Percentiles rank a stretch among this genome's conserved stretches.
Conservation (phyloP, 2,113 vertebrate species). For the Salvator merianae region DNA sequence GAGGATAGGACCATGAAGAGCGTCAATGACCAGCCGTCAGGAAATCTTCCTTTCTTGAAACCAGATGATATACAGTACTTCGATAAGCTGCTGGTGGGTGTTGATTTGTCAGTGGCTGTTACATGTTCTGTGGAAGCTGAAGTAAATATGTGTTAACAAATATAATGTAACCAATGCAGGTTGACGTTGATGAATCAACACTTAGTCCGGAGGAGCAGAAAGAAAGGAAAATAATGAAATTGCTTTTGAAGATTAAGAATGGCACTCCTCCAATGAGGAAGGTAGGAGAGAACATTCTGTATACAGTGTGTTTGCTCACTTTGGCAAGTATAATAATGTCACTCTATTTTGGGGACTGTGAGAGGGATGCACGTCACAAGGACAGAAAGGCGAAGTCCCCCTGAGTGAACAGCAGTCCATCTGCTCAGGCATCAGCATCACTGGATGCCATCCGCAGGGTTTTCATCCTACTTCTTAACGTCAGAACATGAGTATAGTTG, state of each 20-base stretch:
- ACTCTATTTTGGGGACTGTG: background rate
- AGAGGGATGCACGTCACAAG: no score
- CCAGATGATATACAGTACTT: slow-evolving; percentile 99
- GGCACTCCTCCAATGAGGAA: slow-evolving; percentile 99
- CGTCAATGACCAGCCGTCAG: slow-evolving; percentile 96
- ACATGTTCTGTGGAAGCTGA: background rate
- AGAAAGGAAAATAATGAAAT: slow-evolving; percentile 99
- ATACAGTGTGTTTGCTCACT: background rate
- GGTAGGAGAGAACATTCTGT: slow-evolving; percentile 63
- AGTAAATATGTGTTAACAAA: background rate
- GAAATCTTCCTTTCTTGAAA: slow-evolving; percentile 97
- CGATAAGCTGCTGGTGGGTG: slow-evolving; percentile 91
- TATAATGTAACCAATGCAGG: slow-evolving; percentile 73
- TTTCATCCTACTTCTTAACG: no score
- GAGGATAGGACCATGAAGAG: slow-evolving; percentile 96
- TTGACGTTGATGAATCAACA: slow-evolving; percentile 98
- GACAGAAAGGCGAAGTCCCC: no score
- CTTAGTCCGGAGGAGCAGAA: slow-evolving; percentile 98
- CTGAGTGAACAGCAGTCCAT: no score
- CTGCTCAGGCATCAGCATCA: no score
- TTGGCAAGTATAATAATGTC: background rate
- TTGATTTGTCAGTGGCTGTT: background rate
- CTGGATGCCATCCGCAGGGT: no score
- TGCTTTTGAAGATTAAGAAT: slow-evolving; percentile 98
- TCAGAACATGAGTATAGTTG: no score